Evolutionary conservation across 2,113 vertebrate genomes (phyloP).

Genomic region (Dromas ardeola): DNA sequence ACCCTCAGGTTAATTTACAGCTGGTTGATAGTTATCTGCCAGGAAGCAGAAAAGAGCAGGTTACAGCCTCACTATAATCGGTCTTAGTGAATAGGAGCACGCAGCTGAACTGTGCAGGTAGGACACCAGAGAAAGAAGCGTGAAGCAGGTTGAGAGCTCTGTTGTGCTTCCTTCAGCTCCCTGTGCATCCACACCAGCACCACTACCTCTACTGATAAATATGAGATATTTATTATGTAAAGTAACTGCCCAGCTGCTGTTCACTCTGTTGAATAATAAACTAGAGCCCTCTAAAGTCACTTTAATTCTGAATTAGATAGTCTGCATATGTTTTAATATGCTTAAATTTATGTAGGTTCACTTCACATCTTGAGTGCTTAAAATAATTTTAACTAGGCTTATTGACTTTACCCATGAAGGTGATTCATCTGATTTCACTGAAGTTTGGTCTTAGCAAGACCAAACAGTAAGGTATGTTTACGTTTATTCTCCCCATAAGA

Average conservation of each 20-base stretch:
- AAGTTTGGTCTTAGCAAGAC: background rate
- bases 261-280: background rate
- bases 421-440: background rate
- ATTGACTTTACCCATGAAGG: background rate
- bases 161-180: background rate
- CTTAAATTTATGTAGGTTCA: background rate
- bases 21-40: background rate
- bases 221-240: background rate
- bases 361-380: background rate
- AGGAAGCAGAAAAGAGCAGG: background rate
- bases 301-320: background rate
- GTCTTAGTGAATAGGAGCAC: background rate
- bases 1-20: background rate
- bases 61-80: background rate
- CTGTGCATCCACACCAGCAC: background rate
- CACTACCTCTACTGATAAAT: background rate
- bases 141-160: background rate
- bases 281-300: background rate
- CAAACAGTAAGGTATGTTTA: background rate
- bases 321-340: background rate
- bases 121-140: fast-evolving
- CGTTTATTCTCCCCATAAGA: background rate
- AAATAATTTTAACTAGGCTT: background rate
- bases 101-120: background rate
- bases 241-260: background rate